These are phyloP conservation scores for Rhingia campestris DNA, from an alignment of 2,888 invertebrate species.

Conservation along the genomic window DNA sequence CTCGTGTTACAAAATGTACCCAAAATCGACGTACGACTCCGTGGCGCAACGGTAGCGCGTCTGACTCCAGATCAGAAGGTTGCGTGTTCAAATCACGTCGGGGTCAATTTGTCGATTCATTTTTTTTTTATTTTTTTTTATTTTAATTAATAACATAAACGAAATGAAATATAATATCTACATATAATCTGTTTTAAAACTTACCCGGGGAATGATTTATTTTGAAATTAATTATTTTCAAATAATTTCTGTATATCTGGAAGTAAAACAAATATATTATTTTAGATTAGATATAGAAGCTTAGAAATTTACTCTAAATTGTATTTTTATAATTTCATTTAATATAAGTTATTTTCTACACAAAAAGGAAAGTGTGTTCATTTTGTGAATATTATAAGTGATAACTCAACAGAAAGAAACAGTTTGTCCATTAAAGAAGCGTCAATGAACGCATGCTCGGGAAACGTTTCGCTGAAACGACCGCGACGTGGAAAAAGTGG, in stretches of 20 bases:
- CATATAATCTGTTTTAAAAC: background rate
- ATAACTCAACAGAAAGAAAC: too few relatives aligned
- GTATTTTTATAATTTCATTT: background rate
- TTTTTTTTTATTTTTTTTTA: constrained; percentile 20
- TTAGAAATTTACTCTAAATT: background rate
- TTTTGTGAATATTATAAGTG: too few relatives aligned
- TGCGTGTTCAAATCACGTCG: constrained; percentile 79
- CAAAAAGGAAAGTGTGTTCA: too few relatives aligned
- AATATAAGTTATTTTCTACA: background rate
- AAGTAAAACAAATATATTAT: constrained; percentile 1
- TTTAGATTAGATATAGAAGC: too few relatives aligned
- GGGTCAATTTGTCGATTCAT: constrained; percentile 69
- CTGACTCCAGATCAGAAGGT: constrained; percentile 79
- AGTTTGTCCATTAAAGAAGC: too few relatives aligned
- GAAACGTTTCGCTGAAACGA: too few relatives aligned
- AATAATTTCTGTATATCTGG: constrained; percentile 1
- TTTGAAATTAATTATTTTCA: constrained; percentile 8
- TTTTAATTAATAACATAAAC: background rate
- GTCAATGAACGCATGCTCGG: too few relatives aligned
- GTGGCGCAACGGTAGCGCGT: constrained; percentile 79
- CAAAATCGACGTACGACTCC: constrained; percentile 72
- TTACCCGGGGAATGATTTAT: constrained; percentile 26
- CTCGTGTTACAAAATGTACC: background rate
- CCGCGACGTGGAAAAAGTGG: too few relatives aligned
- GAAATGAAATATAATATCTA: background rate